Percentiles rank a stretch among this genome's conserved stretches.
Evolutionary conservation across 1,140 invertebrate species (phyloP).

Genomic region (Drosophila kepulauana): DNA sequence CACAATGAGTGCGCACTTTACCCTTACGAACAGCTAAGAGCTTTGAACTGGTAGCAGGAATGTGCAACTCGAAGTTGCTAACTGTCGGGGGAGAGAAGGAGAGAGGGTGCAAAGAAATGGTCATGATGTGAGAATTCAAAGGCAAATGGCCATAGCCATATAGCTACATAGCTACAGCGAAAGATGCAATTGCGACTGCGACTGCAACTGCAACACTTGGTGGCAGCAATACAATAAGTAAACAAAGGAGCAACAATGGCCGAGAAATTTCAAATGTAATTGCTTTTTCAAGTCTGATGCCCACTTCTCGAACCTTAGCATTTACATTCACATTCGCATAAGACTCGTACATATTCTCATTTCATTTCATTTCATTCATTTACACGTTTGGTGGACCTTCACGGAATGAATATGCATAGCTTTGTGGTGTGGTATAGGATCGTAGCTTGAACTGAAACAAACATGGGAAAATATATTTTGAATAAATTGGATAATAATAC

Average conservation of each 20-base stretch:
- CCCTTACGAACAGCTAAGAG: slow-evolving; percentile 28
- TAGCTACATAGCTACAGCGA: neutral
- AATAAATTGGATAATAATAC: slow-evolving; percentile 59
- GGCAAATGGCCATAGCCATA: slow-evolving; percentile 17
- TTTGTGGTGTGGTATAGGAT: neutral
- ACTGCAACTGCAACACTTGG: neutral
- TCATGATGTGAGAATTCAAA: slow-evolving; percentile 13
- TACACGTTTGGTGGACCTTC: neutral
- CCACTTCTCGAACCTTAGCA: neutral
- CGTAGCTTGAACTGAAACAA: slow-evolving; percentile 20
- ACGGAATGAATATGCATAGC: neutral
- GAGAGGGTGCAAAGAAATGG: slow-evolving; percentile 3
- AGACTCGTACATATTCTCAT: neutral
- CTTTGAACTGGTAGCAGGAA: slow-evolving; percentile 22
- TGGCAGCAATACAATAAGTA: slow-evolving; percentile 19
- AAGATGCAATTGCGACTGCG: neutral
- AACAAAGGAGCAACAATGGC: slow-evolving; percentile 32
- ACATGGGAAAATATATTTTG: slow-evolving; percentile 32
- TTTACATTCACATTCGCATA: slow-evolving; percentile 3
- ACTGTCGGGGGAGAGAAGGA: neutral
- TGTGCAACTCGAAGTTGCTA: slow-evolving; percentile 7
- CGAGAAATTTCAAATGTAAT: slow-evolving; percentile 46
- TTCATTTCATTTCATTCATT: neutral
- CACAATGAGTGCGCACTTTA: slow-evolving; percentile 53
- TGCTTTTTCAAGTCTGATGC: slow-evolving; percentile 22